Evolutionary conservation across 2,888 invertebrate genomes (phyloP), one percentile per base, ranked within the genome.

Genomic region (Allacma fusca): DNA sequence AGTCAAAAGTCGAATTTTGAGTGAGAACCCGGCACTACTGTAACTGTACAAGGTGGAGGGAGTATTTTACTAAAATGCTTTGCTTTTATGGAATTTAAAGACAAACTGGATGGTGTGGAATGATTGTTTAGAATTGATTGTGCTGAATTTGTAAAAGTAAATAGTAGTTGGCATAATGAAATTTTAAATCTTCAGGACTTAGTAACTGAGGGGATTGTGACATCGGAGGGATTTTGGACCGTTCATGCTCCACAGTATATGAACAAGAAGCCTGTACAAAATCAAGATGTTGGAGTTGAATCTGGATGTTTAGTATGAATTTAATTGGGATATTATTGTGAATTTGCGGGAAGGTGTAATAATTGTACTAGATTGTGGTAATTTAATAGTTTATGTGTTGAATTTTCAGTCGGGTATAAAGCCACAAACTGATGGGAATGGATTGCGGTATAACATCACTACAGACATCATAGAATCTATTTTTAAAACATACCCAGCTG

Each of bases 401-500:
- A 43, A 13, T 91, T 92, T 92, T 85, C 86, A 95, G 88, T 95
- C 97, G 43, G 97, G 97, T 85, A 96, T 98, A 76, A 96, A 97
- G 88, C 97, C 98, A 0, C 95, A 97, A 88, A 95, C 96, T 0
- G 98, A 98, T 86, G 98, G 97, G 29, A 98, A 97, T 87, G 97
- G 97, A 70, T 91, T 98, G 44, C 96, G 96, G 87, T 97, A 99
- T 87, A 99, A 98, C 87, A 91, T 99, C 72, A 98, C 97, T 4
- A 91, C 94, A 75, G 99, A 99, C 87, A 93, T 98, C 75, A 98
- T 99, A 86, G 95, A 97, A 85, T 96, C 97, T 85, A 97, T 99
- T 88, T 99, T 99, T 87, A 96, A 96, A 88, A 98, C 99, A 80
- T 99, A 99, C 89, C 99, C 99, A 24, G 96, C 97, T 83, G 99